A percentile compares a stretch with the other conserved stretches of the same genome.
phyloP scores from a whole-genome alignment of 2,888 invertebrate genomes.

The Pteria penguin region DNA sequence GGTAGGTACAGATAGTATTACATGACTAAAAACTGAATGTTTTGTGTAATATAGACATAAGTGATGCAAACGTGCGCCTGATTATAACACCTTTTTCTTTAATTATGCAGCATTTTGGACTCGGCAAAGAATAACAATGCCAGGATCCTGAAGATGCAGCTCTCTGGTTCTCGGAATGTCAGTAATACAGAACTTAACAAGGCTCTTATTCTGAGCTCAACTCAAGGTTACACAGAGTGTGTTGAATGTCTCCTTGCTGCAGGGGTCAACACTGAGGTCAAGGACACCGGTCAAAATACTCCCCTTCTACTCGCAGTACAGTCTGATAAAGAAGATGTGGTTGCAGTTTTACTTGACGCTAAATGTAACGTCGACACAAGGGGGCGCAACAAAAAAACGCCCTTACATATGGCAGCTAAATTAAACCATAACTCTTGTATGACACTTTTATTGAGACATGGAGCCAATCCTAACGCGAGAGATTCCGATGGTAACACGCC shows the following conservation, averaged over 20 bases:
- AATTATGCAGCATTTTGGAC: slow-evolving; percentile 51
- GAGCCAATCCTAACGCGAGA: slow-evolving; percentile 59
- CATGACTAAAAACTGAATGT: too few species aligned
- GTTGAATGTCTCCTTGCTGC: slow-evolving; percentile 58
- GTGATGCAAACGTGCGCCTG: too few species aligned
- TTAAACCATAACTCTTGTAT: slow-evolving; percentile 60
- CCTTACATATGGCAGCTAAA: slow-evolving; percentile 69
- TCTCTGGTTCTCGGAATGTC: slow-evolving; percentile 61
- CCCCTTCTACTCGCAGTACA: slow-evolving; percentile 60
- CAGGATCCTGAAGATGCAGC: slow-evolving; percentile 58
- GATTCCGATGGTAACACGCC: slow-evolving; percentile 72
- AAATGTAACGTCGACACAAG: slow-evolving; percentile 50
- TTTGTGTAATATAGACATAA: too few species aligned
- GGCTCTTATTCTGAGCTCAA: slow-evolving; percentile 59
- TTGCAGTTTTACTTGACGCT: slow-evolving; percentile 47
- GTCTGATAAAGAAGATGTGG: slow-evolving; percentile 46
- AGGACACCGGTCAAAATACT: slow-evolving; percentile 53
- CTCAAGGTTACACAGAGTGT: slow-evolving; percentile 58
- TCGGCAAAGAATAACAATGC: slow-evolving; percentile 54
- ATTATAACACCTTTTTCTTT: not conserved
- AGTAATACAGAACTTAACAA: slow-evolving; percentile 56
- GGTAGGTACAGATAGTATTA: too few species aligned
- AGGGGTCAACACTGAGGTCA: slow-evolving; percentile 49
- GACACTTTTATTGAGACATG: slow-evolving; percentile 57
- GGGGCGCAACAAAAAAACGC: slow-evolving; percentile 49